Conservation (phyloP, 2,797 vertebrate species). For the Mareca strepera region DNA sequence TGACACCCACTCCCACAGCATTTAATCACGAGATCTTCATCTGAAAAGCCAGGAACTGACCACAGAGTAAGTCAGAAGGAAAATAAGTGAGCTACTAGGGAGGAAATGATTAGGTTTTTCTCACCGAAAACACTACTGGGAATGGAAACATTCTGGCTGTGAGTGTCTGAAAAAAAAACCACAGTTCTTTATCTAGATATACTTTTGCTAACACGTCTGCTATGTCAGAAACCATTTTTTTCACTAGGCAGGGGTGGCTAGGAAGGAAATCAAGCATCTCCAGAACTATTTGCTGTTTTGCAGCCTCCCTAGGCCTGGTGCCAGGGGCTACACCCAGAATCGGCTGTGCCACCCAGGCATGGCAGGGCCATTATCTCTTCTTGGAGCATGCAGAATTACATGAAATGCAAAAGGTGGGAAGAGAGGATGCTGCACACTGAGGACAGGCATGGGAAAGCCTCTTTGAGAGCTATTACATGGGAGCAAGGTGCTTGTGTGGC, state of each 20-base stretch:
- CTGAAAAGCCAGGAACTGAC: background rate
- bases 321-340: background rate
- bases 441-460: background rate
- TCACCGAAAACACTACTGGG: background rate
- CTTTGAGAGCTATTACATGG: background rate
- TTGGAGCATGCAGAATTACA: accelerated
- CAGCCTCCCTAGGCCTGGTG: background rate
- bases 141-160: background rate
- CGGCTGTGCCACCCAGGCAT: background rate
- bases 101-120: background rate
- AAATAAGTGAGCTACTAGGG: background rate
- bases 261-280: background rate
- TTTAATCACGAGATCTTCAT: background rate
- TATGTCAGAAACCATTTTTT: background rate
- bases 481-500: no score
- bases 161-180: background rate
- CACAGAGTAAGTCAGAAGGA: background rate
- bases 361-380: background rate
- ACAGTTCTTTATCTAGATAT: background rate
- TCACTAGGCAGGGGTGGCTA: background rate
- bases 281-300: background rate
- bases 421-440: background rate
- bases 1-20: background rate
- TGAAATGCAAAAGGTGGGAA: background rate
- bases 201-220: background rate